Conservation (phyloP, 2,113 vertebrate genomes). For the Serilophus lunatus region DNA sequence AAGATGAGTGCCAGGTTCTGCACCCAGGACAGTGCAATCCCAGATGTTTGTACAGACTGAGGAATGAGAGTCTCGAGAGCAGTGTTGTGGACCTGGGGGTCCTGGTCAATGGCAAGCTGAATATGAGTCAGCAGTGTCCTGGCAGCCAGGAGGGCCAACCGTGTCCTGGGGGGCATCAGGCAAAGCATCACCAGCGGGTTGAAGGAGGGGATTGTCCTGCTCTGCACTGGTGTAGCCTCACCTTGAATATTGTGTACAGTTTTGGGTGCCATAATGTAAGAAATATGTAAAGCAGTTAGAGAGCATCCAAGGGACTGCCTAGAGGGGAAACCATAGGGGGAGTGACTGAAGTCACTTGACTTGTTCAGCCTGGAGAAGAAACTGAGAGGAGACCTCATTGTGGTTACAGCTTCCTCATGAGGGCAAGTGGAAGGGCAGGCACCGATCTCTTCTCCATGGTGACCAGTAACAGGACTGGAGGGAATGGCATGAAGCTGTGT, state of each 20-base stretch:
- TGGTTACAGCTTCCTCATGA: background rate
- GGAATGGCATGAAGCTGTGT: background rate
- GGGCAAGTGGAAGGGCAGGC: background rate
- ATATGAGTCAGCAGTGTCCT: background rate
- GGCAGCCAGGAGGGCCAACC: background rate
- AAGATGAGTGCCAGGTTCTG: background rate
- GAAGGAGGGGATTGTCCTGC: background rate
- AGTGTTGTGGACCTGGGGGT: fast-evolving
- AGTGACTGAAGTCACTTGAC: background rate
- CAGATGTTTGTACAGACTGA: background rate
- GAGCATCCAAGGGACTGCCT: background rate
- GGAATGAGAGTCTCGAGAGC: background rate
- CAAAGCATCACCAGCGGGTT: fast-evolving
- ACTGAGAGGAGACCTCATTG: background rate
- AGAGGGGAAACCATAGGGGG: background rate
- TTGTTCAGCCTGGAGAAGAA: background rate
- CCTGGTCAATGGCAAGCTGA: fast-evolving
- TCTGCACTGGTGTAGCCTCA: fast-evolving
- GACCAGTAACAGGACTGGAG: background rate
- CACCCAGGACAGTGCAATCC: background rate
- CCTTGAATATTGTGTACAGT: fast-evolving
- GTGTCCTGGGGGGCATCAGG: fast-evolving
- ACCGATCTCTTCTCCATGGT: background rate
- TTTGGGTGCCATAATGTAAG: background rate
- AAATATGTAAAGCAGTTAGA: background rate